phyloP scores from a whole-genome alignment of 2,113 vertebrate genomes.

The Burhinus oedicnemus region DNA sequence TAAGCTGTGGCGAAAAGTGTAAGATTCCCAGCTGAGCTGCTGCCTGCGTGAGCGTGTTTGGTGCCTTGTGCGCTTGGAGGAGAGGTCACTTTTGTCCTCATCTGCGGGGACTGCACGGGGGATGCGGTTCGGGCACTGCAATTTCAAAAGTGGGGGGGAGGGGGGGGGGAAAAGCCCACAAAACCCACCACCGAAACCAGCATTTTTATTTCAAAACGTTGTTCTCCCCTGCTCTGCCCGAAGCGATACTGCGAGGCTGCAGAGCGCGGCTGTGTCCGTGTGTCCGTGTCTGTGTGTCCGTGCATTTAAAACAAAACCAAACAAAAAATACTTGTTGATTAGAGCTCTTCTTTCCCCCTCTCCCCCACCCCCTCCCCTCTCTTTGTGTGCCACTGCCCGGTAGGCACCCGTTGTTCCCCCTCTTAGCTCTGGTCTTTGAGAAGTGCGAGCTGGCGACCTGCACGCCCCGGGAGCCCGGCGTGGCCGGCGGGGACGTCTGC shows the following conservation, averaged over 20 bases:
- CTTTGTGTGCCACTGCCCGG: slow-evolving; percentile 80
- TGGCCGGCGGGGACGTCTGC: slow-evolving; percentile 93
- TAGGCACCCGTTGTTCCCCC: slow-evolving; percentile 99
- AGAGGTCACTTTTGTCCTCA: slow-evolving; percentile 25
- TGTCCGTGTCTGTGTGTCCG: background rate
- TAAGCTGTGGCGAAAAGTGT: slow-evolving; percentile 12
- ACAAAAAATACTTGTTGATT: slow-evolving; percentile 74
- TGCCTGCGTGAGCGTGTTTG: background rate
- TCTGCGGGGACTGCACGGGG: background rate
- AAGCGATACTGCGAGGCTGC: background rate
- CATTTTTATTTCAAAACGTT: background rate
- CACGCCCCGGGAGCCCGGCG: slow-evolving; percentile 95
- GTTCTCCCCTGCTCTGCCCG: background rate
- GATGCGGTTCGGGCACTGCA: background rate
- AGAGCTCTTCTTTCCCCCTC: slow-evolving; percentile 68
- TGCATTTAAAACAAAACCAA: background rate
- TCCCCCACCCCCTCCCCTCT: slow-evolving; percentile 61
- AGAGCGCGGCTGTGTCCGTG: background rate
- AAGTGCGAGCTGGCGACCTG: slow-evolving; percentile 99
- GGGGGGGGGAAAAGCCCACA: background rate
- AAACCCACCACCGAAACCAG: background rate
- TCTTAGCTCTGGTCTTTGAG: slow-evolving; percentile 98
- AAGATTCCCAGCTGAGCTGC: slow-evolving; percentile 11
- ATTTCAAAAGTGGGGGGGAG: background rate
- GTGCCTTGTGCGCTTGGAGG: background rate